phyloP scores from a whole-genome alignment of 2,113 vertebrate genomes.

The Falco punctatus region DNA sequence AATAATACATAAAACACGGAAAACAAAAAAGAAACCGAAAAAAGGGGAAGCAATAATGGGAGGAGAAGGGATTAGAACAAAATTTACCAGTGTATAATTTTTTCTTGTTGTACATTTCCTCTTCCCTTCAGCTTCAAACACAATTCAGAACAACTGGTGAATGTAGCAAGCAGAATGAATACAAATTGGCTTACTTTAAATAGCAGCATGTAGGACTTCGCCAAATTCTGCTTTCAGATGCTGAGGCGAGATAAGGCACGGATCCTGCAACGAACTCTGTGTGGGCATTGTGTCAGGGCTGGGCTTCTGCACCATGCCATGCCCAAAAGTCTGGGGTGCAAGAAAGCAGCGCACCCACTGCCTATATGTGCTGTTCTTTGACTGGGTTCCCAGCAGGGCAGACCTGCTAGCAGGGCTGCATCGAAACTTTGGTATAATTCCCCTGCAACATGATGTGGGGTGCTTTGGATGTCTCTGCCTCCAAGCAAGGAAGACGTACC shows the following conservation, averaged over 20 bases:
- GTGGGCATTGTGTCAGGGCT: background rate
- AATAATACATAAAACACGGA: slow-evolving; percentile 70
- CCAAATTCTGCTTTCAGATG: slow-evolving; percentile 69
- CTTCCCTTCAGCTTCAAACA: slow-evolving; percentile 61
- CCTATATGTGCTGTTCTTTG: background rate
- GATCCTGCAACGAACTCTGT: slow-evolving; percentile 11
- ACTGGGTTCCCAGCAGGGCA: background rate
- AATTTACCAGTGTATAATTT: slow-evolving; percentile 69
- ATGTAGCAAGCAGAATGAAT: slow-evolving; percentile 67
- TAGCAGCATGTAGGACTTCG: slow-evolving; percentile 65
- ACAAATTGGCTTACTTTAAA: slow-evolving; percentile 74
- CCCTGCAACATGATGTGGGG: background rate
- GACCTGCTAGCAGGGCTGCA: background rate
- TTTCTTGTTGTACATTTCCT: slow-evolving; percentile 67
- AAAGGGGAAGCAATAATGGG: slow-evolving; percentile 50
- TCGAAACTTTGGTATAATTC: background rate
- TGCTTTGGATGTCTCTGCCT: background rate
- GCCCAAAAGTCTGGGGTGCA: background rate
- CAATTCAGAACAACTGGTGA: slow-evolving; percentile 72
- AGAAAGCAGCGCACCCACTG: fast-evolving
- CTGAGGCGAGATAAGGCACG: slow-evolving; percentile 35
- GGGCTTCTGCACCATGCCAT: background rate
- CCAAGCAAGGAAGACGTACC: background rate
- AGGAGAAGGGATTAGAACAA: slow-evolving; percentile 63
- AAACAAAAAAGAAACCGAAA: slow-evolving; percentile 53